Percentiles rank a stretch among this genome's conserved stretches.
These are phyloP conservation scores for Lordiphosa collinella DNA, from an alignment of 1,140 invertebrate species.

Conservation along the genomic window DNA sequence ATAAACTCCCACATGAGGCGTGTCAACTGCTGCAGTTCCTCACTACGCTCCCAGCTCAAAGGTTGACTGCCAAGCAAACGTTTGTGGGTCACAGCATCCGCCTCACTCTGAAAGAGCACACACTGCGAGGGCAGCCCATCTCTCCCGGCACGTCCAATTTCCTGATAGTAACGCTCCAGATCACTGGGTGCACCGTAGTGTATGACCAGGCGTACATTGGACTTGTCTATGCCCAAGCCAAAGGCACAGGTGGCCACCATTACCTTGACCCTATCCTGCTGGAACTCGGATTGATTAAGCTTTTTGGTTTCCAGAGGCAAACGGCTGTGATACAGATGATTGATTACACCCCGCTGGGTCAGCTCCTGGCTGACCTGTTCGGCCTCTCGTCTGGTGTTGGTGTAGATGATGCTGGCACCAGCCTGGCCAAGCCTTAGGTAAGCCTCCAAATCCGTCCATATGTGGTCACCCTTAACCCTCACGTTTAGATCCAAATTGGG, in stretches of 20 bases:
- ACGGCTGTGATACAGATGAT: slow-evolving; percentile 84
- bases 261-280: slow-evolving; percentile 84
- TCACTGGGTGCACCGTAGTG: slow-evolving; percentile 84
- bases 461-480: slow-evolving; percentile 79
- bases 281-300: slow-evolving; percentile 83
- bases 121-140: slow-evolving; percentile 82
- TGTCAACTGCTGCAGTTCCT: no score
- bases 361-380: slow-evolving; percentile 82
- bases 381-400: slow-evolving; percentile 86
- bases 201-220: slow-evolving; percentile 87
- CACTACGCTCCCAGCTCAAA: no score
- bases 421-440: slow-evolving; percentile 83
- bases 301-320: slow-evolving; percentile 80
- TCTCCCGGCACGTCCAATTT: slow-evolving; percentile 86
- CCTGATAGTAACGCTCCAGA: slow-evolving; percentile 82
- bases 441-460: slow-evolving; percentile 83
- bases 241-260: slow-evolving; percentile 95
- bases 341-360: slow-evolving; percentile 79
- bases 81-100: no score
- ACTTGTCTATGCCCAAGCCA: slow-evolving; percentile 94
- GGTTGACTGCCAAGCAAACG: no score
- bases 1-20: no score
- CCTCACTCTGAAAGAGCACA: no score
- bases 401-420: slow-evolving; percentile 89
- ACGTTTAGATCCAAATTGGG: slow-evolving; percentile 87